These are phyloP conservation scores for Salpingus planirostris DNA, from an alignment of 2,888 invertebrate species.

Conservation along the genomic window DNA sequence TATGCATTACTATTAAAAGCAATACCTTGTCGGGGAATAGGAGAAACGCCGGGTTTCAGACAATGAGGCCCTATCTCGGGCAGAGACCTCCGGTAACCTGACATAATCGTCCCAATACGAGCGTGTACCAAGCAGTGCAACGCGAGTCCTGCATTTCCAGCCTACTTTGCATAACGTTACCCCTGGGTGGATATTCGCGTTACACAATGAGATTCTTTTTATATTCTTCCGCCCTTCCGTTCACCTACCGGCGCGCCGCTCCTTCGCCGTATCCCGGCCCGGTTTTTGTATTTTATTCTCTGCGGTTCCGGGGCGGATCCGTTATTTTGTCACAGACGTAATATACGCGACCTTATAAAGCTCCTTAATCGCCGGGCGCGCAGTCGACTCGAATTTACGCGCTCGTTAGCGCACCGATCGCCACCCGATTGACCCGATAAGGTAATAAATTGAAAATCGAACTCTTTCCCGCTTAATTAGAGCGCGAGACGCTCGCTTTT, in stretches of 20 bases:
- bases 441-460: no score
- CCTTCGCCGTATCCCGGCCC: slow-evolving; percentile 24
- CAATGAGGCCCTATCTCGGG: no score
- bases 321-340: slow-evolving; percentile 26
- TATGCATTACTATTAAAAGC: no score
- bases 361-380: slow-evolving; percentile 14
- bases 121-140: slow-evolving; percentile 16
- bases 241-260: slow-evolving; percentile 24
- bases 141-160: slow-evolving; percentile 23
- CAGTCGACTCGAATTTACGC: no score
- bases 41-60: no score
- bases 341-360: slow-evolving; percentile 13
- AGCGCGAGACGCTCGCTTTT: no score
- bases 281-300: slow-evolving; percentile 33
- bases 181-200: slow-evolving; percentile 32
- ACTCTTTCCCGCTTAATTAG: no score
- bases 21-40: no score
- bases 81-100: slow-evolving; percentile 6
- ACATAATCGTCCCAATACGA: slow-evolving; percentile 14
- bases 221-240: slow-evolving; percentile 30
- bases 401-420: no score
- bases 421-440: no score
- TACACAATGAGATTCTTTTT: slow-evolving; percentile 34
- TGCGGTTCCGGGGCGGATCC: slow-evolving; percentile 27
- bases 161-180: slow-evolving; percentile 37